Conservation (phyloP, 1,140 invertebrate genomes). For the Acyrthosiphon pisum region DNA sequence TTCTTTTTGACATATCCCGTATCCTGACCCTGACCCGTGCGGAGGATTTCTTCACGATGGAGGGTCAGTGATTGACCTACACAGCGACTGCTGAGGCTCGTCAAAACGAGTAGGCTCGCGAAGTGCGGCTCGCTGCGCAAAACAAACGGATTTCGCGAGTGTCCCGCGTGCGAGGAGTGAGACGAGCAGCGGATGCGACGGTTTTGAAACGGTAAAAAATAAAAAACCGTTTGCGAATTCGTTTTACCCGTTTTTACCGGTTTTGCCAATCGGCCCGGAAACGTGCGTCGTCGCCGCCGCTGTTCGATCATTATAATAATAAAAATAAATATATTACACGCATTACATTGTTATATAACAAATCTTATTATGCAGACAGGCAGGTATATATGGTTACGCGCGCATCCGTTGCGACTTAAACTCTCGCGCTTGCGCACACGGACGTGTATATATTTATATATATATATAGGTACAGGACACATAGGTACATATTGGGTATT, state of each 20-base stretch:
- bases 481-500: too few species aligned
- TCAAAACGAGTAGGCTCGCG: too few species aligned
- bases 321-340: not conserved
- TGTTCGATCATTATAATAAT: not conserved
- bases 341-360: not conserved
- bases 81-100: too few species aligned
- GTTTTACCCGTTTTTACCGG: slow-evolving; percentile 51
- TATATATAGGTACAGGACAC: not conserved
- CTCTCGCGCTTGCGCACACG: not conserved
- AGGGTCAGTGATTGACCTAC: not conserved
- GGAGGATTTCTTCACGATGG: too few species aligned
- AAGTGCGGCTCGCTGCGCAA: not conserved
- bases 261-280: slow-evolving; percentile 46
- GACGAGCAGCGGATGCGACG: not conserved
- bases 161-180: too few species aligned
- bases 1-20: too few species aligned
- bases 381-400: not conserved
- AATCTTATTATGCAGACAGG: not conserved
- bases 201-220: slow-evolving; percentile 28
- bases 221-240: slow-evolving; percentile 51
- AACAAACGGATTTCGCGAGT: not conserved
- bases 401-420: not conserved
- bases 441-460: not conserved
- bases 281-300: not conserved
- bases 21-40: not conserved